Conservation (phyloP, 2,888 invertebrate species). For the Pachliopta kotzebuea region DNA sequence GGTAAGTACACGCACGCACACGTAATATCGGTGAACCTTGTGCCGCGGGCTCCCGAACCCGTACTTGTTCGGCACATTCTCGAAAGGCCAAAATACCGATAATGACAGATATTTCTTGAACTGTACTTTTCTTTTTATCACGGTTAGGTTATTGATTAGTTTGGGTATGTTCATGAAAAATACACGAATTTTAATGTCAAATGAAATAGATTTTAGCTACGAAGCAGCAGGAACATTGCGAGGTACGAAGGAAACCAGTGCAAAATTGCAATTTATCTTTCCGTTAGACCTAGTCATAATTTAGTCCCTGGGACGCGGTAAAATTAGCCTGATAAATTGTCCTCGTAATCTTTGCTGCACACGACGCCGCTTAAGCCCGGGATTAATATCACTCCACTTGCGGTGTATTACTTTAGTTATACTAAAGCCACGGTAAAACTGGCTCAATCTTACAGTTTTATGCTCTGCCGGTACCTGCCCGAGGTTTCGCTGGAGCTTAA, state of each 20-base stretch:
- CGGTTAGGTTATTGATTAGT: too few relatives aligned
- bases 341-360: conserved; percentile 29
- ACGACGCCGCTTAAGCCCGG: conserved; percentile 27
- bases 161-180: too few relatives aligned
- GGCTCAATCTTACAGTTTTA: conserved; percentile 18
- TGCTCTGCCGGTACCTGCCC: conserved; percentile 18
- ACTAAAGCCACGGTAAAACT: conserved; percentile 23
- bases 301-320: conserved; percentile 25
- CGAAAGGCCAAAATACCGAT: too few relatives aligned
- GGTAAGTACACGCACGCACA: too few relatives aligned
- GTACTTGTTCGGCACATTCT: too few relatives aligned
- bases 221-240: conserved; percentile 5
- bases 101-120: too few relatives aligned
- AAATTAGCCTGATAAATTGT: conserved; percentile 31
- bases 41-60: too few relatives aligned
- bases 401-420: conserved; percentile 24
- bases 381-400: conserved; percentile 28
- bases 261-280: conserved; percentile 27
- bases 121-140: too few relatives aligned
- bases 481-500: conserved; percentile 3
- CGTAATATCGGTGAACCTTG: too few relatives aligned
- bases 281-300: conserved; percentile 30
- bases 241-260: conserved; percentile 7
- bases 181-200: too few relatives aligned
- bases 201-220: too few relatives aligned